Base-by-base conservation (phyloP, 2,888 invertebrate species). In the Bugula neritina region DNA sequence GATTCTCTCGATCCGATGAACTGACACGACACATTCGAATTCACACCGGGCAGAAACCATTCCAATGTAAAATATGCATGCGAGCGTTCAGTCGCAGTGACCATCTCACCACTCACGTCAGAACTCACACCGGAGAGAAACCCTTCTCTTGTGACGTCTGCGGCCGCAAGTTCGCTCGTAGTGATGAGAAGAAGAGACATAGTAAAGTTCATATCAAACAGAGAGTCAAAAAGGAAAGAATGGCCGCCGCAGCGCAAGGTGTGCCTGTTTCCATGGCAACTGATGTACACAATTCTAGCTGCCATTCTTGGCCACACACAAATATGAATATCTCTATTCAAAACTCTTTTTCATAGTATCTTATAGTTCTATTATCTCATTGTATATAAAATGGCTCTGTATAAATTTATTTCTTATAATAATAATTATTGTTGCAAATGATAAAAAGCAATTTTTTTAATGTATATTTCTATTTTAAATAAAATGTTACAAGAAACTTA, bases 171-270 rank as follows among this genome's bases (percentile, higher is more conserved):
- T 99, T 99, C 85, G 99, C 99, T 72, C 89, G 98, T 74, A 95
- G 94, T 77, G 99, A 99, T 86, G 99, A 99, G 87, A 96, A 98
- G 88, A 99, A 99, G 86, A 89, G 99, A 75, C 99, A 99, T 87
- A 95, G 96, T 73, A 99, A 99, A 87, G 98, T 99, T 75, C 98
- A 99, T 86, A 88, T 94, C 73, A 97, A 97, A 86, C 94, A 95
- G 75, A 81, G 81, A 71, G 77, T 79, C 69, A 83, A 82, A 29
- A 35, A 58, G 27, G 70, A 70, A 29, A 21, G 31, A 29, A 13
- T 63, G 1, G 63, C 63, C 1, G 63, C 63, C 10, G 63, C 63
- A 63, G 63, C 63, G 31, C 63, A 63, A 10, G 31, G 31, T 27
- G 17, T 63, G 34, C 63, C 63, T 29, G 21, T 10, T 34, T 63